Evolutionary conservation across 1,140 invertebrate species (phyloP), one percentile per base, ranked within the genome.

Genomic region (Polypedilum vanderplanki): DNA sequence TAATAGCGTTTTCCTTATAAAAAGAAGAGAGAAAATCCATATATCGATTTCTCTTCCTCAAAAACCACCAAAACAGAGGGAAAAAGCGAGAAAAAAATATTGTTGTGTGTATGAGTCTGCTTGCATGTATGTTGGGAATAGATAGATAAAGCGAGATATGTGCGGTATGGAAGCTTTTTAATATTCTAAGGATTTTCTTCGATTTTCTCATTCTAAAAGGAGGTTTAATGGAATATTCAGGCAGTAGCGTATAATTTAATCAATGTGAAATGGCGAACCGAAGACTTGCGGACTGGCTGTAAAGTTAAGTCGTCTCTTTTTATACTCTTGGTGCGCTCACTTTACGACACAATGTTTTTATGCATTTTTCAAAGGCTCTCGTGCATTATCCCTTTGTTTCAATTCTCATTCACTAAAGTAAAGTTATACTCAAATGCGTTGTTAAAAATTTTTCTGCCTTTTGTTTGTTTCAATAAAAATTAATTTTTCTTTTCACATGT

Each of bases 161-260:
- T 57, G n/a, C 46, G 46, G 46, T 57, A 57, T 57, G n/a, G 46
- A 33, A 57, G 46, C 46, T 57, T 57, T 57, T 57, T 57, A 57
- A 57, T 57, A 57, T 57, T 57, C 46, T 57, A 57, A 12, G 46
- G 46, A 57, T 57, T 57, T 57, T 12, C 46, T 15, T n/a, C 12
- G n/a, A 57, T 33, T 33, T 33, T 33, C 24, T 33, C 24, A 33
- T 33, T 33, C 24, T 33, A 33, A 33, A 33, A 33, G 24, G 5
- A 33, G 24, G 24, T n/a, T n/a, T 57, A 57, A 57, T 57, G 46
- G 46, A 57, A 57, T 57, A 57, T 57, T 57, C 46, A 57, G 24
- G 46, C 46, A 57, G n/a, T n/a, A 57, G 12, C 46, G 15, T 57
- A 57, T 57, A 57, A 57, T 57, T 57, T 57, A 57, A 57, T 57